Evolutionary conservation across 2,888 invertebrate species (phyloP), one percentile per base, ranked within the genome.

Genomic region (Diachrysia chrysitis): DNA sequence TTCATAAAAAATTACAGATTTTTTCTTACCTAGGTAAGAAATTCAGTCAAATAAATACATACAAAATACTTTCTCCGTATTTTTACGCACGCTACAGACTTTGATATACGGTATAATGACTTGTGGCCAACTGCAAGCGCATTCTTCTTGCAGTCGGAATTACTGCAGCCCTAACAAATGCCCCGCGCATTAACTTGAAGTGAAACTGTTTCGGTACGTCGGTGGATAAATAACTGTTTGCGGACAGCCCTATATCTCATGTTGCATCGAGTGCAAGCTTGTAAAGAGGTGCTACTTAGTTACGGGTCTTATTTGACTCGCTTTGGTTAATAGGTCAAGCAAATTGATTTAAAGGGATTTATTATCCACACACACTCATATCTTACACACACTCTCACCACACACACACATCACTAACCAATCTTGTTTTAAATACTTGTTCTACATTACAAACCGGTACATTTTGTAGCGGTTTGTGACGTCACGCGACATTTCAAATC

Each of bases 91-190:
- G 62, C 42, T 19, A 42, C 55, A 14, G 79, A 79, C 79, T 71
- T 78, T 81, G 79, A 79, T 63, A 62, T 58, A 79, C 73, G 56
- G 64, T 56, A 67, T 64, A 69, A 67, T 73, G 73, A 78, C 69
- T 62, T 67, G 73, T 58, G 76, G 81, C 67, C 67, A 73, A 71
- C 71, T 81, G 78, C 79, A 78, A 79, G 81, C 66, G 73, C 69
- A 78, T 78, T 78, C 80, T 81, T 68, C 60, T 48, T 78, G 73
- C 72, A 76, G 71, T 78, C 51, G 66, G 73, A 77, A 73, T 76
- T 73, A 71, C 78, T 63, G 68, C 71, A 69, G 68, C 73, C 68
- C 68, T 79, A 76, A 83, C 83, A 80, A 85, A 84, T 83, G 83
- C 73, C 74, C 77, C 65, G 76, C 66, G 63, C 75, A 81, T 83